phyloP scores from a whole-genome alignment of 2,888 invertebrate species.

The Nowickia ferox region DNA sequence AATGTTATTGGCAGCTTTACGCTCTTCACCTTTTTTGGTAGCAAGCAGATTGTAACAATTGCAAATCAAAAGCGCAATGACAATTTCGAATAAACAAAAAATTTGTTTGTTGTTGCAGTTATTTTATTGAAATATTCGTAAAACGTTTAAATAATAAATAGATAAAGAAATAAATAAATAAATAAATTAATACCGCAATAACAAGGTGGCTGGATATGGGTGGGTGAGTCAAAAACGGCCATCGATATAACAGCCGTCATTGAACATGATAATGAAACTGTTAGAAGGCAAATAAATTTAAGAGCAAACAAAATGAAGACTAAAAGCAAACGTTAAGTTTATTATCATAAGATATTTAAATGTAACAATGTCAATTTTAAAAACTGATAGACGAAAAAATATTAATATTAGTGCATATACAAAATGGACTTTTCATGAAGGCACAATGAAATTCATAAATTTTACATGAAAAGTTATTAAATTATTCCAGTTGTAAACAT shows the following conservation, averaged over 20 bases:
- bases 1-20: slow-evolving; percentile 24
- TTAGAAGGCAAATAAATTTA: slow-evolving; percentile 1
- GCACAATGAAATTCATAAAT: too few relatives aligned
- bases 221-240: slow-evolving; percentile 45
- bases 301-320: slow-evolving; percentile 11
- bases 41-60: slow-evolving; percentile 31
- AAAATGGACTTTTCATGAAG: too few relatives aligned
- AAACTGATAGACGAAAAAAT: neutral
- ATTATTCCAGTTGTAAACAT: too few relatives aligned
- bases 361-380: neutral
- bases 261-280: slow-evolving; percentile 60
- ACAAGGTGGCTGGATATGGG: slow-evolving; percentile 24
- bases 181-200: slow-evolving; percentile 19
- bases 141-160: slow-evolving; percentile 11
- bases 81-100: slow-evolving; percentile 23
- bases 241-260: slow-evolving; percentile 39
- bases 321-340: slow-evolving; percentile 22
- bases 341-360: neutral
- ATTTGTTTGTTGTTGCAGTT: neutral
- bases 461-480: too few relatives aligned
- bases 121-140: slow-evolving; percentile 6
- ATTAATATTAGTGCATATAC: too few relatives aligned
- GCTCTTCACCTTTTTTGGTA: slow-evolving; percentile 39
- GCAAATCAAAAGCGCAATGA: slow-evolving; percentile 31
- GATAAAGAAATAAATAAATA: slow-evolving; percentile 11